These are phyloP conservation scores for Eudasyphora cyanicolor DNA, from an alignment of 2,888 invertebrate genomes.

Conservation along the genomic window DNA sequence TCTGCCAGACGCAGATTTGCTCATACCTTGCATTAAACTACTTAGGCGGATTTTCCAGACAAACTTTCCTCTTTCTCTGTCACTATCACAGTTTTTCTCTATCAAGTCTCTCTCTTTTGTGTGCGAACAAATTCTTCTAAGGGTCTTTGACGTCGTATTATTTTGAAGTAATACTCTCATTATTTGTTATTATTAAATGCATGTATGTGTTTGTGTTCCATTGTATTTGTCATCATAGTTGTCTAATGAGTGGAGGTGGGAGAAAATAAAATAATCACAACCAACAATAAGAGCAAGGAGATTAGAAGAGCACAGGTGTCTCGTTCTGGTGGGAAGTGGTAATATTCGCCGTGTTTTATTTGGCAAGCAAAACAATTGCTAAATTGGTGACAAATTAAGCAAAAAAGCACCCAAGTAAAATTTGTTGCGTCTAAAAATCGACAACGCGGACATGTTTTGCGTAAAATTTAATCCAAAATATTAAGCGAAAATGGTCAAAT, in stretches of 20 bases:
- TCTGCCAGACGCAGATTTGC: neutral
- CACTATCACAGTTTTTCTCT: neutral
- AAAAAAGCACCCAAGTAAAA: too few species aligned
- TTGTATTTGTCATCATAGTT: neutral
- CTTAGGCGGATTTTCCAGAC: neutral
- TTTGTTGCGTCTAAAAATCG: neutral
- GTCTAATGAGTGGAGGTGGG: neutral
- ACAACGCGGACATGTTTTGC: too few species aligned
- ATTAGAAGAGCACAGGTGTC: neutral
- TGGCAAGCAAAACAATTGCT: too few species aligned
- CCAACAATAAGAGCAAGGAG: neutral
- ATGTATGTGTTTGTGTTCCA: neutral
- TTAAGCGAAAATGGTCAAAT: neutral
- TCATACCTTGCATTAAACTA: neutral
- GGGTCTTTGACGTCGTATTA: neutral
- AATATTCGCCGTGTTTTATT: too few species aligned
- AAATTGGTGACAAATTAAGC: too few species aligned
- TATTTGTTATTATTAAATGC: conserved; percentile 10
- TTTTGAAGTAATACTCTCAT: neutral
- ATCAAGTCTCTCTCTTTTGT: neutral
- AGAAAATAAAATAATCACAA: conserved; percentile 1
- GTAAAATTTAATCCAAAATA: too few species aligned
- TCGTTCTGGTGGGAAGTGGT: neutral
- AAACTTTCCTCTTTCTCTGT: neutral
- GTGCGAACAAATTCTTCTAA: neutral